Evolutionary conservation across 2,797 vertebrate genomes (phyloP).

Genomic region (Echeneis naucrates): DNA sequence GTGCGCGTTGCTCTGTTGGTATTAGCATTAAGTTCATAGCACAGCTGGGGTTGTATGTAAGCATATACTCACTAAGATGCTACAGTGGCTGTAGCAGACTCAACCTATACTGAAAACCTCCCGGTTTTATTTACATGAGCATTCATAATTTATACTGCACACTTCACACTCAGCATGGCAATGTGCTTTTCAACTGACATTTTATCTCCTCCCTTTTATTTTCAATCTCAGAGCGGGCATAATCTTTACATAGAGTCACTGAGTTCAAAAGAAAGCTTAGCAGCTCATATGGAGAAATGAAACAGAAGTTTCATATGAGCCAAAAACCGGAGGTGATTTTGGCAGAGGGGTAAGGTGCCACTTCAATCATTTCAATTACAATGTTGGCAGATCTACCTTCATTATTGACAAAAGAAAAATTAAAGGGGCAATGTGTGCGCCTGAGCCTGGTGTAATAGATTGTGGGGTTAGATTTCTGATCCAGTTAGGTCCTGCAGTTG

Average conservation of each 20-base stretch:
- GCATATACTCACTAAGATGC: neutral
- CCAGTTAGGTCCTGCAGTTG: constrained; percentile 28
- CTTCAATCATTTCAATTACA: constrained; percentile 57
- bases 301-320: constrained; percentile 30
- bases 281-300: neutral
- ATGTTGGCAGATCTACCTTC: constrained; percentile 49
- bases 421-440: constrained; percentile 47
- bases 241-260: constrained; percentile 9
- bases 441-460: constrained; percentile 47
- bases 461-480: constrained; percentile 52
- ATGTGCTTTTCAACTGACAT: constrained; percentile 4
- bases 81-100: neutral
- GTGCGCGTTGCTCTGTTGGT: neutral
- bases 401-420: constrained; percentile 68
- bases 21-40: neutral
- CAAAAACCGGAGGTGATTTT: constrained; percentile 45
- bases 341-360: constrained; percentile 22
- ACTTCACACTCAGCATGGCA: neutral
- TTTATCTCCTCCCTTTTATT: neutral
- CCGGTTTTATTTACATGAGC: constrained; percentile 24
- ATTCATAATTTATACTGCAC: constrained; percentile 18
- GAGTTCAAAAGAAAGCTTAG: constrained; percentile 23
- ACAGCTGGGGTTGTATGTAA: neutral
- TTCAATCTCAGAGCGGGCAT: neutral
- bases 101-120: neutral